Conservation (phyloP, 2,797 vertebrate species). For the Chlorospingus flavigularis region DNA sequence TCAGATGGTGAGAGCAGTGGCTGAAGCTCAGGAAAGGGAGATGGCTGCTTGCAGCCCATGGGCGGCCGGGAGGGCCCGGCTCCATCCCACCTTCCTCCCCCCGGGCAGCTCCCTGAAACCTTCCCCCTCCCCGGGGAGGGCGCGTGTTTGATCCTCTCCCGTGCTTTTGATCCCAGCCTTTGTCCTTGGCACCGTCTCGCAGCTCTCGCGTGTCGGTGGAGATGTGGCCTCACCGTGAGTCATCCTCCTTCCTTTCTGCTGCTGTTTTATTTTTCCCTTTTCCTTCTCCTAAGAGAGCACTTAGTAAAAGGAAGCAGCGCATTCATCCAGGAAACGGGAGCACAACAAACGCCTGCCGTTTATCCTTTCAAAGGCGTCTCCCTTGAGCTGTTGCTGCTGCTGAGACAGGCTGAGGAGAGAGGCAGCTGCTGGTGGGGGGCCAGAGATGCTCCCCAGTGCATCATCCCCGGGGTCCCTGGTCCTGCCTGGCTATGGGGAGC, state of each 20-base stretch:
- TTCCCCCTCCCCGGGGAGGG: not conserved
- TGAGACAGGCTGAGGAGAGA: not conserved
- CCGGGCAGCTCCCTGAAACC: not conserved
- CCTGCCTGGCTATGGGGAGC: fast-evolving
- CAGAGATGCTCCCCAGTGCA: fast-evolving
- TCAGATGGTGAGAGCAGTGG: not conserved
- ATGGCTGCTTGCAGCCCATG: not conserved
- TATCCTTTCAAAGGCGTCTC: not conserved
- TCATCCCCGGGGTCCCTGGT: fast-evolving
- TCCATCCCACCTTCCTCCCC: not conserved
- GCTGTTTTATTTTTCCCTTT: conserved; percentile 18
- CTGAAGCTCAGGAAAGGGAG: not conserved
- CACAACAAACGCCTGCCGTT: not conserved
- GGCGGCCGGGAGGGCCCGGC: not conserved
- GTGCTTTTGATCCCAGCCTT: not conserved
- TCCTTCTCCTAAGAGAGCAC: not conserved
- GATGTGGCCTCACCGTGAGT: conserved; percentile 21
- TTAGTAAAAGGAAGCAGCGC: conserved; percentile 12
- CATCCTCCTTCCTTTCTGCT: conserved; percentile 33
- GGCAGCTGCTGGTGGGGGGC: not conserved
- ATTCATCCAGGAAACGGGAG: conserved; percentile 38
- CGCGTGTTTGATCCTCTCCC: not conserved
- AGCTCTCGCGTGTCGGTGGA: not conserved
- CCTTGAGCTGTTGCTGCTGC: not conserved
- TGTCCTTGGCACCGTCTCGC: not conserved